Evolutionary conservation across 2,888 invertebrate genomes (phyloP).

Genomic region (Orthonevra nobilis): DNA sequence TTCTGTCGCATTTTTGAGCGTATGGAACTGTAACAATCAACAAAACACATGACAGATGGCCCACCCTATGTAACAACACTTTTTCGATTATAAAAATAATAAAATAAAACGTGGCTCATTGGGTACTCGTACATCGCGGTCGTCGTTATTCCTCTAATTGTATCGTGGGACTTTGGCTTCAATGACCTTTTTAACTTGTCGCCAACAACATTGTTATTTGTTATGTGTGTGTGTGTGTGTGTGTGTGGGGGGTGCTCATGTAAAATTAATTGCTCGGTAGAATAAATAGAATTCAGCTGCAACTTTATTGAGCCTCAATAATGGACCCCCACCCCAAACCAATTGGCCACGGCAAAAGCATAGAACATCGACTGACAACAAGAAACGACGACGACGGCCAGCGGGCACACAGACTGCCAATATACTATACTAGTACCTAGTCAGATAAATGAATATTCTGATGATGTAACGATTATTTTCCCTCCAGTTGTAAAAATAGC

Average conservation of each 20-base stretch:
- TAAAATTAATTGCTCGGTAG: conserved; percentile 55
- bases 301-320: conserved; percentile 41
- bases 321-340: conserved; percentile 3
- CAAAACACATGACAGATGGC: too few species aligned
- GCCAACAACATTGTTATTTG: conserved; percentile 5
- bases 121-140: conserved; percentile 20
- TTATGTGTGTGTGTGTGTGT: not conserved
- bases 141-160: conserved; percentile 33
- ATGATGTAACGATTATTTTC: conserved; percentile 66
- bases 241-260: too few species aligned
- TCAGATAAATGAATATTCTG: conserved; percentile 66
- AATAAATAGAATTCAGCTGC: conserved; percentile 56
- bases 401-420: conserved; percentile 47
- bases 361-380: not conserved
- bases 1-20: too few species aligned
- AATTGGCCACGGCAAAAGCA: conserved; percentile 27
- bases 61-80: too few species aligned
- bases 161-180: conserved; percentile 51
- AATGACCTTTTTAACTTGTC: conserved; percentile 50
- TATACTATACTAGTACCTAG: conserved; percentile 32
- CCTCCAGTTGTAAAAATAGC: conserved; percentile 67
- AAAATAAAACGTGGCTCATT: conserved; percentile 2
- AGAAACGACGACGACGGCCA: conserved; percentile 14
- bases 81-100: conserved; percentile 2
- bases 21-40: too few species aligned